Percentiles rank a stretch among this genome's conserved stretches.
Evolutionary conservation across 2,888 invertebrate species (phyloP).

Genomic region (Agrypnus murinus): DNA sequence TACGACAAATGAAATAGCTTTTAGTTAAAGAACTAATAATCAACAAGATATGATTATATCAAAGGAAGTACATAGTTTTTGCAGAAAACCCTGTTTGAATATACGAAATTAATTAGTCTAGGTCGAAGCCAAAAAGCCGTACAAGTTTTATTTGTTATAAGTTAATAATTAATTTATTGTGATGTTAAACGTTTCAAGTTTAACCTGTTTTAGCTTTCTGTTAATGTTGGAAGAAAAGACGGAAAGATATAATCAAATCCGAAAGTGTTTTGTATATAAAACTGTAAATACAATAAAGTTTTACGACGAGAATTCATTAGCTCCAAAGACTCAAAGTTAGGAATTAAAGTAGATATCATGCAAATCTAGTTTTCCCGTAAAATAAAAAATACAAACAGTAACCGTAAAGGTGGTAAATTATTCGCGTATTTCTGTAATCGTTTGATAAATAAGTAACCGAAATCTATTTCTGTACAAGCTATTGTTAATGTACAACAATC

Average conservation of each 20-base stretch:
- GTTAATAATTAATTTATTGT: conserved; percentile 16
- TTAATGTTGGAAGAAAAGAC: not conserved
- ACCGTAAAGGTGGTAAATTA: conserved; percentile 1
- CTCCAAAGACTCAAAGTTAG: conserved; percentile 5
- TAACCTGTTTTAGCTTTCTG: not conserved
- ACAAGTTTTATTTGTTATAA: too few species aligned
- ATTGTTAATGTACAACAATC: conserved; percentile 36
- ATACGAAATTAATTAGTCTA: too few species aligned
- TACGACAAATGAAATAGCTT: too few species aligned
- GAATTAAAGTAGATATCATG: conserved; percentile 1
- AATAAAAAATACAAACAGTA: not conserved
- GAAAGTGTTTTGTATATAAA: conserved; percentile 24
- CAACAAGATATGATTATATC: too few species aligned
- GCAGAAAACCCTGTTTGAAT: too few species aligned
- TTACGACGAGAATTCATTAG: conserved; percentile 21
- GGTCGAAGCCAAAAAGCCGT: too few species aligned
- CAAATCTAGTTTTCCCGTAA: conserved; percentile 9
- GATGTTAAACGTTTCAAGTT: conserved; percentile 6
- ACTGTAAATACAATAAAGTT: conserved; percentile 26
- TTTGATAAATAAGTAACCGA: conserved; percentile 35
- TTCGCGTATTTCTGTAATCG: conserved; percentile 7
- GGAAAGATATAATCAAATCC: conserved; percentile 14
- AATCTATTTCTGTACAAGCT: conserved; percentile 28
- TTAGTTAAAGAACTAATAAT: too few species aligned
- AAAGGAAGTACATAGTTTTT: too few species aligned